These are phyloP conservation scores for Coreoperca whiteheadi DNA, from an alignment of 2,113 vertebrate genomes.

Conservation along the genomic window DNA sequence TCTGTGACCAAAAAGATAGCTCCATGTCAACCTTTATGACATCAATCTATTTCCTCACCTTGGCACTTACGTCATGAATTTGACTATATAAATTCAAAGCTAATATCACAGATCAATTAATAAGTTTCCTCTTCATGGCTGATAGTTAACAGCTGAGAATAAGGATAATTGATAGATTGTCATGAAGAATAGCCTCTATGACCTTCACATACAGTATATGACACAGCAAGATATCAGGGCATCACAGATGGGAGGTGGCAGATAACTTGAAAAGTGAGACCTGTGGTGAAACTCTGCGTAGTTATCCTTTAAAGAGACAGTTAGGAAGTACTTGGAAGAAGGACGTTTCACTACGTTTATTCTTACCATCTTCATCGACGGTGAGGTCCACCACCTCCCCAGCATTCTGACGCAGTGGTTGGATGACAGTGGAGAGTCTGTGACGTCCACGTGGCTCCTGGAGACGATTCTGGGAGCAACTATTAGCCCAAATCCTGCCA, in stretches of 20 bases:
- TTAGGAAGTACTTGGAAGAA: background rate
- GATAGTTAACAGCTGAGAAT: background rate
- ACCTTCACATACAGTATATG: background rate
- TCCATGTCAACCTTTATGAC: background rate
- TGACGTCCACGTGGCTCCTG: conserved; percentile 92
- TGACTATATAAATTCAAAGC: background rate
- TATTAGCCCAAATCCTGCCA: conserved; percentile 90
- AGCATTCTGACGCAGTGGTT: conserved; percentile 93
- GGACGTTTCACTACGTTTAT: background rate
- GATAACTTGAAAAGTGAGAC: background rate
- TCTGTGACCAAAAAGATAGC: background rate
- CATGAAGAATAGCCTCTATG: background rate
- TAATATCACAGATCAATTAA: background rate
- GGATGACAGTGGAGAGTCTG: conserved; percentile 95
- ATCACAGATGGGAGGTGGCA: background rate
- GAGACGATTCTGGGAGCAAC: conserved; percentile 89
- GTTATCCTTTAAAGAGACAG: background rate
- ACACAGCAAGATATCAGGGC: background rate
- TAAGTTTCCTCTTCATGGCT: background rate
- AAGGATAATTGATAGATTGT: too few species aligned
- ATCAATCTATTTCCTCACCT: background rate
- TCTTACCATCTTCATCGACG: conserved; percentile 96
- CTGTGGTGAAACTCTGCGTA: background rate
- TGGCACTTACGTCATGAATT: background rate
- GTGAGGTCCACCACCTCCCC: conserved; percentile 99